A percentile compares a stretch with the other conserved stretches of the same genome.
phyloP scores from a whole-genome alignment of 2,113 vertebrate species.

The Platanista minor region DNA sequence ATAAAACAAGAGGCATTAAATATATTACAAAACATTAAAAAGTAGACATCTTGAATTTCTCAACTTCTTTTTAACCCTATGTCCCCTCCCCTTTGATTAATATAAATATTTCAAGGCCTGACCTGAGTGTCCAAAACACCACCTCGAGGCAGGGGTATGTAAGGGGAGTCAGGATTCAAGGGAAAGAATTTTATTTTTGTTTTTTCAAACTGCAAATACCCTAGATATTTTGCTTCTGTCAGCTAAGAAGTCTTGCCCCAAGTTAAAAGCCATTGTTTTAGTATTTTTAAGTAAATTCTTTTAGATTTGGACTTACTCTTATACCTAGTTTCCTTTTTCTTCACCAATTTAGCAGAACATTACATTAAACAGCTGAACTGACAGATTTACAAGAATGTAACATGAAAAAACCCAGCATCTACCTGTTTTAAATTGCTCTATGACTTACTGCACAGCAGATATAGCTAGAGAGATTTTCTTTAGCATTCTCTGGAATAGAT shows the following conservation, averaged over 20 bases:
- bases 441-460: background rate
- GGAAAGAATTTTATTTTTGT: background rate
- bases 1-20: background rate
- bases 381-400: background rate
- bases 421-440: background rate
- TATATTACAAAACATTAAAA: conserved; percentile 5
- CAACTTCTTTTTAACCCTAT: background rate
- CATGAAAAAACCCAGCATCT: background rate
- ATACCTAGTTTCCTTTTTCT: background rate
- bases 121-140: background rate
- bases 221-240: background rate
- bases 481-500: conserved; percentile 5
- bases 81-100: background rate
- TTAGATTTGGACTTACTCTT: conserved; percentile 11
- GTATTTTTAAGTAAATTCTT: conserved; percentile 25
- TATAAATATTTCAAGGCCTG: background rate
- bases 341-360: background rate
- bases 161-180: background rate
- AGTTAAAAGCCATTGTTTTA: background rate
- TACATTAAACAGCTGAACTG: background rate
- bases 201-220: background rate
- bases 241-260: conserved; percentile 29
- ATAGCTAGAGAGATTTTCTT: background rate
- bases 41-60: background rate
- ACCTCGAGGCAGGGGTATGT: background rate